Base-by-base conservation (phyloP, 2,888 invertebrate species). In the Calephelis perditalis region DNA sequence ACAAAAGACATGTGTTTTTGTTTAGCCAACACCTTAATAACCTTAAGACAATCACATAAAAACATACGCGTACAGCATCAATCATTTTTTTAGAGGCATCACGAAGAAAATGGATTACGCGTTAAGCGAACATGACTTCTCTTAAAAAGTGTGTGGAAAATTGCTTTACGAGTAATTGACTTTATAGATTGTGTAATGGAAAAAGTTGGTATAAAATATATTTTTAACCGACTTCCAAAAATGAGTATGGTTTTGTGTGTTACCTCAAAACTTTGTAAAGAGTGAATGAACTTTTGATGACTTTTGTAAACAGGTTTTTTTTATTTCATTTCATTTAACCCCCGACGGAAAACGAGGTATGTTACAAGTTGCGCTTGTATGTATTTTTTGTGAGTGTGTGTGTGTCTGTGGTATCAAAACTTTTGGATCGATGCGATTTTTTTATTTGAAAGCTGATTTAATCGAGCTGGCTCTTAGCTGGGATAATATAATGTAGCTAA, bases 101-200 rank as follows among this genome's bases (percentile, higher is more conserved):
- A 77, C 76, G 77, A 77, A 79, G 86, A 79, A 82, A 84, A 82
- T 80, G 80, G 84, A 75, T 78, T 75, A 81, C 74, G 74, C 71
- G 75, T 73, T 77, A 78, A 83, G 78, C 78, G 78, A 76, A 77
- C 70, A 73, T 76, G 71, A 72, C 74, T 74, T 78, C 73, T 76
- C 76, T 78, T 76, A 78, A 81, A 85, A 84, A 84, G 81, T 79
- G 81, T 81, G 82, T 83, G 84, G 86, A 85, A 85, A 82, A 86
- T 85, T 79, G 75, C 83, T 73, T 73, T 81, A 86, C 81, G 81
- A 78, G 72, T 75, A 73, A 77, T 77, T 75, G 79, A 79, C 76
- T 65, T 64, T 66, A 70, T 67, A 68, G 75, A 73, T 81, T 81
- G 75, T 78, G 77, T 76, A 52, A 52, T 26, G 26, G 5, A 52